Evolutionary conservation across 1,140 invertebrate genomes (phyloP), one percentile per base, ranked within the genome.

Genomic region (Drosophila erecta): DNA sequence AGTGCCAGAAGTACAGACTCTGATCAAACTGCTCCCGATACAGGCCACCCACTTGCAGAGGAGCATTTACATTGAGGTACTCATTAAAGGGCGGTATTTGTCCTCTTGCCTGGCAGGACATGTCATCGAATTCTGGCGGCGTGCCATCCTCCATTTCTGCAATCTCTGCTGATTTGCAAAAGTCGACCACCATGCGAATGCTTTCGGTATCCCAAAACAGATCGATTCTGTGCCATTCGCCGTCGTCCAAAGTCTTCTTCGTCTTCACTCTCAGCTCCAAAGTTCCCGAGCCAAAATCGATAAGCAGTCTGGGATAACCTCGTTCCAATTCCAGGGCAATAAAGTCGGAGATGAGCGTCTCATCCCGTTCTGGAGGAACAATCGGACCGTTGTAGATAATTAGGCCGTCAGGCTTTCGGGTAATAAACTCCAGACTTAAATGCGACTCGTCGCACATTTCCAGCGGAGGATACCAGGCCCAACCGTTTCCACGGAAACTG

Each of bases 371-470:
- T 0, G 97, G 97, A 49, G 97, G 96, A 14, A 97, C 97, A 78
- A 99, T 98, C 0, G 98, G 98, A 37, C 98, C 98, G 93, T 99
- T 99, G 92, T 99, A 99, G 8, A 99, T 93, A 43, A 99, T 93
- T n/a, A 99, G 93, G 3, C 98, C 98, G 90, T 98, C 97, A 0
- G 95, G 95, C 92, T 97, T 96, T 77, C 95, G 94, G 0, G 98
- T 99, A 58, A 98, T 96, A 90, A 99, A 99, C 93, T 99, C 98
- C 58, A 99, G 95, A 81, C 97, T 98, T 43, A 99, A 94, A 93
- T 98, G 97, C 22, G 98, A 98, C 57, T 96, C 96, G 79, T 99
- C 97, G 92, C 98, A 99, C 96, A 99, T 98, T 90, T 98, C 97
- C 7, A 99, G 93, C 0, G 98, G 95, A 1, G 97, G 96, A 93